Evolutionary conservation across 2,113 vertebrate species (phyloP).

Genomic region (Hemiprocne comata): DNA sequence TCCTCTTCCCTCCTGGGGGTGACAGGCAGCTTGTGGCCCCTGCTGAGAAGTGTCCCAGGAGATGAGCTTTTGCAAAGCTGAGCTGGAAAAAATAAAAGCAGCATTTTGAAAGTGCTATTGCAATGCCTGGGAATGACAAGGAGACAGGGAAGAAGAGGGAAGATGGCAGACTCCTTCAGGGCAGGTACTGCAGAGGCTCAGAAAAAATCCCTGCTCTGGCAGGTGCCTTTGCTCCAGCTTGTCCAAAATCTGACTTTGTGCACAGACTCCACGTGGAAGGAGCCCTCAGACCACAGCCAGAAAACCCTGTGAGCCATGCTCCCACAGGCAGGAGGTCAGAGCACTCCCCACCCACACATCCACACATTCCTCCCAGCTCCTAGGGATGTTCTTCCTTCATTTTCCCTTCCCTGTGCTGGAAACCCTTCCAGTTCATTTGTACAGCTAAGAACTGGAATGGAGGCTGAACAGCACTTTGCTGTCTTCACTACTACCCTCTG

Average conservation of each 20-base stretch:
- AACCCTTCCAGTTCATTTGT: background rate
- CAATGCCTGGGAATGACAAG: rapidly evolving
- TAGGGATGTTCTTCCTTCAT: background rate
- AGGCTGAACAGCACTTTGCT: background rate
- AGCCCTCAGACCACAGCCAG: background rate
- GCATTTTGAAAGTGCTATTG: background rate
- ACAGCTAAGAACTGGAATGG: background rate
- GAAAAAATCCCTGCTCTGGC: background rate
- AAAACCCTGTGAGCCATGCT: background rate
- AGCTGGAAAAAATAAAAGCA: background rate
- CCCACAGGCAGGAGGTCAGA: background rate
- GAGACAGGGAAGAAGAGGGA: background rate
- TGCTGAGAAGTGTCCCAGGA: background rate
- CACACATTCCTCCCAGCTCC: background rate
- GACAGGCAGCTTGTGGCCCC: background rate
- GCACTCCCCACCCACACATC: background rate
- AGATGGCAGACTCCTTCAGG: background rate
- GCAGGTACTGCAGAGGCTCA: background rate
- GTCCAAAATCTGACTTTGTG: background rate
- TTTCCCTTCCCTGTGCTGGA: background rate
- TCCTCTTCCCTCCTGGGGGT: background rate
- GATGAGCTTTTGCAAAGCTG: background rate
- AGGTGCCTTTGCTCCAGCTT: background rate
- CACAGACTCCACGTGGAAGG: background rate
- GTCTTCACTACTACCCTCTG: background rate